phyloP scores from a whole-genome alignment of 2,113 vertebrate species.

The Xenopus tropicalis region UCB_Xtro_10.0 CM004450.2:24245501-24246000 shows the following conservation, averaged over 20 bases:
- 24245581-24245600: slow-evolving; percentile 87
- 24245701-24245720: slow-evolving; percentile 89
- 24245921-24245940: slow-evolving; percentile 73
- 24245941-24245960: slow-evolving; percentile 86
- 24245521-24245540: slow-evolving; percentile 94
- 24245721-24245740: slow-evolving; percentile 87
- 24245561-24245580: slow-evolving; percentile 82
- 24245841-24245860: slow-evolving; percentile 87
- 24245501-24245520: slow-evolving; percentile 89
- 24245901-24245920: slow-evolving; percentile 67
- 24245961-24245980: slow-evolving; percentile 85
- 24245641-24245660: slow-evolving; percentile 75
- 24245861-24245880: slow-evolving; percentile 88
- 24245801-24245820: slow-evolving; percentile 87
- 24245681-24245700: slow-evolving; percentile 72
- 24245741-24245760: slow-evolving; percentile 82
- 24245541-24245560: slow-evolving; percentile 92
- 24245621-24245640: slow-evolving; percentile 76
- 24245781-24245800: slow-evolving; percentile 81
- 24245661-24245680: slow-evolving; percentile 83
- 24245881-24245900: slow-evolving; percentile 73
- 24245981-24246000: slow-evolving; percentile 69
- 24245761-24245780: slow-evolving; percentile 77
- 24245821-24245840: slow-evolving; percentile 82
- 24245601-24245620: slow-evolving; percentile 74